A percentile compares a stretch with the other conserved stretches of the same genome.
phyloP scores from a whole-genome alignment of 2,113 vertebrate species.

The Hystrix cristata region DNA sequence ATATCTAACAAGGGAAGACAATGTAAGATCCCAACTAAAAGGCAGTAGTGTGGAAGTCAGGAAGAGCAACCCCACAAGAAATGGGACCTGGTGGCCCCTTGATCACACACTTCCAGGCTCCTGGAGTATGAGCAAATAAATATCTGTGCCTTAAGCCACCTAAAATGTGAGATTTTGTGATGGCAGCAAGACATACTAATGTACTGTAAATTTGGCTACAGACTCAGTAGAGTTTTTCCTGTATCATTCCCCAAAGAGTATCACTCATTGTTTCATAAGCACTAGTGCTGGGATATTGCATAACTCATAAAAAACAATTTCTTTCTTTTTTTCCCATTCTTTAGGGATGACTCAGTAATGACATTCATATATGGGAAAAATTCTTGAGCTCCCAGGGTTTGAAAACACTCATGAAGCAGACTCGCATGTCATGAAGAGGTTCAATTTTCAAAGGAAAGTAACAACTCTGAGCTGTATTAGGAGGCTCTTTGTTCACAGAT shows the following conservation, averaged over 20 bases:
- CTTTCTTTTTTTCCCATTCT: background rate
- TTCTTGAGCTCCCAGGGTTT: background rate
- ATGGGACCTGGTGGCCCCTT: background rate
- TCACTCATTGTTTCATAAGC: background rate
- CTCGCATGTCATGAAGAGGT: background rate
- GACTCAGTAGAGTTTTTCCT: background rate
- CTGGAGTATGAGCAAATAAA: background rate
- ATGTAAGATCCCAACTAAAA: background rate
- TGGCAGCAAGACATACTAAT: no score
- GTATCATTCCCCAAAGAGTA: background rate
- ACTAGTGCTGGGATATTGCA: background rate
- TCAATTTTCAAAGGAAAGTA: background rate
- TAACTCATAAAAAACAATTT: background rate
- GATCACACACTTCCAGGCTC: background rate
- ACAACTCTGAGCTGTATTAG: background rate
- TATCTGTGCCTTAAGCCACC: background rate
- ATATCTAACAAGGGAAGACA: background rate
- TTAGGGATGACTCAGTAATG: background rate
- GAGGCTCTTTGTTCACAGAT: background rate
- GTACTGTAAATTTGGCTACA: background rate
- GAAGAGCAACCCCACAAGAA: background rate
- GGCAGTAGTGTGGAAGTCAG: background rate
- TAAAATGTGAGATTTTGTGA: background rate
- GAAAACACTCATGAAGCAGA: background rate
- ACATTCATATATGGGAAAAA: background rate